Evolutionary conservation across 64 coral and sea anemone species (phyloP).

Genomic region (Actinia equina): DNA sequence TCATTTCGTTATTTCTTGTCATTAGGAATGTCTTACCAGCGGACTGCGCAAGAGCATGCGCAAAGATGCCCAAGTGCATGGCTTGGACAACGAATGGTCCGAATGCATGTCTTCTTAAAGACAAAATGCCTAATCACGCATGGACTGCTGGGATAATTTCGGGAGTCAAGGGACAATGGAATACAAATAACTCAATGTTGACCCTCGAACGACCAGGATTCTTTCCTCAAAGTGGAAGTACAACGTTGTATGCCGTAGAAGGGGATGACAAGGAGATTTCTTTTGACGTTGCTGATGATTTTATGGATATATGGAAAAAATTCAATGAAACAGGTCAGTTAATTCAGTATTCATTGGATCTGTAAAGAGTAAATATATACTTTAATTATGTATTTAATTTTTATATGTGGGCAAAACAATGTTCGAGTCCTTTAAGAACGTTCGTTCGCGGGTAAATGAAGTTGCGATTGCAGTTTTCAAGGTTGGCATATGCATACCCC

Average conservation of each 20-base stretch:
- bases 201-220: constrained; percentile 71
- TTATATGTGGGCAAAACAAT: too few relatives aligned
- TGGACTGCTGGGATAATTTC: constrained; percentile 81
- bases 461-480: too few relatives aligned
- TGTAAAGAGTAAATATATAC: too few relatives aligned
- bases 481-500: too few relatives aligned
- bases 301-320: constrained; percentile 64
- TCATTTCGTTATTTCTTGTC: not conserved
- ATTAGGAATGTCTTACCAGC: constrained; percentile 72
- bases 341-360: too few relatives aligned
- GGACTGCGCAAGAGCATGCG: constrained; percentile 76
- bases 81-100: constrained; percentile 91
- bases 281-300: constrained; percentile 77
- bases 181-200: constrained; percentile 55
- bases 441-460: too few relatives aligned
- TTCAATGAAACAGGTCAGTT: constrained; percentile 56
- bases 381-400: too few relatives aligned
- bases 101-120: constrained; percentile 83
- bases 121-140: constrained; percentile 82
- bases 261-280: constrained; percentile 38
- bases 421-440: too few relatives aligned
- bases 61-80: constrained; percentile 81
- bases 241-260: constrained; percentile 56
- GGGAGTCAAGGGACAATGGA: constrained; percentile 80
- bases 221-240: constrained; percentile 85